Conservation (phyloP, 2,113 vertebrate species). For the Eretmochelys imbricata region DNA sequence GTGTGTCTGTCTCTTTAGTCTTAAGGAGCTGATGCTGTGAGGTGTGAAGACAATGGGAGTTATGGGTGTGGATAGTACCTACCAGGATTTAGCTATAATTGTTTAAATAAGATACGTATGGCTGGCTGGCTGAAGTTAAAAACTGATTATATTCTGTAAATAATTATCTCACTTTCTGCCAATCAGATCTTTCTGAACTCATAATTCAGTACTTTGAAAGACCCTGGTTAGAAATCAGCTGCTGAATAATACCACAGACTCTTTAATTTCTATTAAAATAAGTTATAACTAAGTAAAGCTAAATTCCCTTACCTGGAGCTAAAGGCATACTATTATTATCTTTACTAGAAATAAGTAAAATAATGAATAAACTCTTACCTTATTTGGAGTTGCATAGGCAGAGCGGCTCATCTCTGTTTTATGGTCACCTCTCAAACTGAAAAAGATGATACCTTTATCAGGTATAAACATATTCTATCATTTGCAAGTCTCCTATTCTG, state of each 20-base stretch:
- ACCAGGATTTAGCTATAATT: neutral
- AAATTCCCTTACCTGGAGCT: slow-evolving; percentile 29
- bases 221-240: slow-evolving; percentile 45
- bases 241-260: neutral
- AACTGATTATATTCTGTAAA: neutral
- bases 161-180: neutral
- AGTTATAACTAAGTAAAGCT: slow-evolving; percentile 41
- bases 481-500: neutral
- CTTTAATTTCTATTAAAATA: slow-evolving; percentile 59
- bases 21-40: rapidly evolving
- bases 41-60: neutral
- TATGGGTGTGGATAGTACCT: neutral
- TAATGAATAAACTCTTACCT: neutral
- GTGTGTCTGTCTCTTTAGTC: neutral
- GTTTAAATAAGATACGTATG: neutral
- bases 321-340: slow-evolving; percentile 22
- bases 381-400: neutral
- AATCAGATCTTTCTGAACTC: neutral
- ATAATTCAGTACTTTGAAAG: slow-evolving; percentile 23
- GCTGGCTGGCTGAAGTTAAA: neutral
- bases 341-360: slow-evolving; percentile 3
- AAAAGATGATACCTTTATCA: neutral
- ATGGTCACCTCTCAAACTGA: neutral
- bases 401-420: neutral
- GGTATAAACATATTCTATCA: neutral